Evolutionary conservation across 2,888 invertebrate genomes (phyloP).

Genomic region (Acanthacorydalis orientalis): DNA sequence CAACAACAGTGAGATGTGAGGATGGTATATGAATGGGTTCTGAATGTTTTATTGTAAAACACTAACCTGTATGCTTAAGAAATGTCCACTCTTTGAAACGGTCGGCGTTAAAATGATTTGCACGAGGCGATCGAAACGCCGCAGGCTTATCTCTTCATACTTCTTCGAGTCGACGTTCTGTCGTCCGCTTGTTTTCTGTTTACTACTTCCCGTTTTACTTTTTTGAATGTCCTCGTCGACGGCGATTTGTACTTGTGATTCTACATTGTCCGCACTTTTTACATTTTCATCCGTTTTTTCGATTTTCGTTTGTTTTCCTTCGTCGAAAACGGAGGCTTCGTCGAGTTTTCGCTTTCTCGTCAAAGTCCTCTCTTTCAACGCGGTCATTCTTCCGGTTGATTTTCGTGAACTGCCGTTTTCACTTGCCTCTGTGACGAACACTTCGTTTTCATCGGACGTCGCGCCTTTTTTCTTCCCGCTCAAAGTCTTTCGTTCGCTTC

Average conservation of each 20-base stretch:
- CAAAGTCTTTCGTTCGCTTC: conserved; percentile 7
- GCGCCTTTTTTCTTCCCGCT: conserved; percentile 12
- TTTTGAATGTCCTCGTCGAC: neutral
- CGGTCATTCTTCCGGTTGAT: neutral
- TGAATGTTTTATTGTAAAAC: no score
- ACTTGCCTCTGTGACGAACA: neutral
- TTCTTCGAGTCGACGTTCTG: conserved; percentile 12
- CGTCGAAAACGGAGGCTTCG: conserved; percentile 6
- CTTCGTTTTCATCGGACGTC: conserved; percentile 10
- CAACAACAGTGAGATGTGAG: no score
- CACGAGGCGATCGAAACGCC: conserved; percentile 38
- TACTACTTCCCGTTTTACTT: neutral
- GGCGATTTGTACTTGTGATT: no score
- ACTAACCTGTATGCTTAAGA: conserved; percentile 41
- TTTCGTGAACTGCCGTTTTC: neutral
- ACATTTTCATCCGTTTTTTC: conserved; percentile 14
- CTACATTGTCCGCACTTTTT: conserved; percentile 8
- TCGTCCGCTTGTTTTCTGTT: conserved; percentile 9
- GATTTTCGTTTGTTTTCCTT: conserved; percentile 12
- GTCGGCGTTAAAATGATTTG: conserved; percentile 42
- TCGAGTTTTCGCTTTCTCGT: neutral
- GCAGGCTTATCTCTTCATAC: conserved; percentile 36
- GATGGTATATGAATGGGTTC: no score
- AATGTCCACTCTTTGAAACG: conserved; percentile 39
- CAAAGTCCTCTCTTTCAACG: conserved; percentile 7